Conservation (phyloP, 2,888 invertebrate species). For the Poecilus cupreus region DNA sequence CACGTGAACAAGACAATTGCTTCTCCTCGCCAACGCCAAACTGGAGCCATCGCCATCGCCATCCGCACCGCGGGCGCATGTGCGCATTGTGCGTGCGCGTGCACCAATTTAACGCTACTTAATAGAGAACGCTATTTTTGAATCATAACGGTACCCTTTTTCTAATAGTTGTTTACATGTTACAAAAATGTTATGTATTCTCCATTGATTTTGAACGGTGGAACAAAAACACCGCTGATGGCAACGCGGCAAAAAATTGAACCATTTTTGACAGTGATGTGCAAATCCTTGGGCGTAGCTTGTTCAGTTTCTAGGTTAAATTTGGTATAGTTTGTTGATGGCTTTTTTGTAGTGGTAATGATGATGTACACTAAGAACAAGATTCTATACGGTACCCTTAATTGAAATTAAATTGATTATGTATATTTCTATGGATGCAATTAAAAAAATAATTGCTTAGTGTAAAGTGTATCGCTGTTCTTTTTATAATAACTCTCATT, state of each 20-base stretch:
- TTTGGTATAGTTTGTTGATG: conserved; percentile 32
- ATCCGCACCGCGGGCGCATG: background rate
- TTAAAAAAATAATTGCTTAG: background rate
- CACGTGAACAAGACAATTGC: conserved; percentile 16
- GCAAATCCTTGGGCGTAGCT: conserved; percentile 39
- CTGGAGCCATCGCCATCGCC: no score
- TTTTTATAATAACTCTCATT: background rate
- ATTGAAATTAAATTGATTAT: conserved; percentile 42
- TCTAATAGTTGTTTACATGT: conserved; percentile 51
- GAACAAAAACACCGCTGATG: conserved; percentile 34
- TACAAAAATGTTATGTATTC: conserved; percentile 51
- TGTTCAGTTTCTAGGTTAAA: conserved; percentile 42
- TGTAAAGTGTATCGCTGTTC: background rate
- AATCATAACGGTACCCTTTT: conserved; percentile 52
- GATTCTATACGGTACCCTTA: conserved; percentile 30
- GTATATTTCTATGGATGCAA: background rate
- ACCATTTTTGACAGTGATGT: conserved; percentile 46
- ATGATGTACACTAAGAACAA: conserved; percentile 31
- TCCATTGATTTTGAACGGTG: conserved; percentile 48
- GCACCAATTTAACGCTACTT: conserved; percentile 30
- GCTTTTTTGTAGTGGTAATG: conserved; percentile 22
- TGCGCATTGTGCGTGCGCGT: background rate
- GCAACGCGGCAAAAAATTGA: conserved; percentile 40
- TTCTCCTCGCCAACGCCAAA: background rate
- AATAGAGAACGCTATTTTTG: conserved; percentile 52